Conservation (phyloP, 2,888 invertebrate genomes). For the Aromia moschata region DNA sequence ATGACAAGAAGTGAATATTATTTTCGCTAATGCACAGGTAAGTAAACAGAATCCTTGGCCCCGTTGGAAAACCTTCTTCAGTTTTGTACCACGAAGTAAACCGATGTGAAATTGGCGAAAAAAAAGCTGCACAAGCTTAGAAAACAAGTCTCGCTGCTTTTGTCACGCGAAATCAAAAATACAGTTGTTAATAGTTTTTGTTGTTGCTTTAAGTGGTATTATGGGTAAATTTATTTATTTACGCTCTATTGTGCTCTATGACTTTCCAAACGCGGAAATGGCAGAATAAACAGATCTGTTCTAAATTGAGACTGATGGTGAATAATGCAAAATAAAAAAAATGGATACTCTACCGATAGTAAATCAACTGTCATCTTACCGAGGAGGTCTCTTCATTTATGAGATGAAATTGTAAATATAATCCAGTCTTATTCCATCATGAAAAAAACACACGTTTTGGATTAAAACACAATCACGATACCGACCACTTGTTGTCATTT, state of each 20-base stretch:
- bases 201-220: too few relatives aligned
- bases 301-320: not conserved
- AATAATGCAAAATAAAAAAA: slow-evolving; percentile 22
- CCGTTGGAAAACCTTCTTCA: slow-evolving; percentile 16
- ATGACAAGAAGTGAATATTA: slow-evolving; percentile 40
- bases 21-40: slow-evolving; percentile 21
- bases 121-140: not conserved
- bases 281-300: not conserved
- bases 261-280: slow-evolving; percentile 6
- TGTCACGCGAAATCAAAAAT: too few relatives aligned
- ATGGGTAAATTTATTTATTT: not conserved
- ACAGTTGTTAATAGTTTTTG: too few relatives aligned
- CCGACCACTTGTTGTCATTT: slow-evolving; percentile 49
- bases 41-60: slow-evolving; percentile 23
- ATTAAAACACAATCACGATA: slow-evolving; percentile 33
- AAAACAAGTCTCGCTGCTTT: not conserved
- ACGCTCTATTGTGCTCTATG: not conserved
- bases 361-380: slow-evolving; percentile 52
- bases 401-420: slow-evolving; percentile 36
- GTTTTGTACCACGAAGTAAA: slow-evolving; percentile 2
- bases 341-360: slow-evolving; percentile 38
- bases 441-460: slow-evolving; percentile 26
- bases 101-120: not conserved
- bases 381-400: slow-evolving; percentile 57
- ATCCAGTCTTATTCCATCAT: slow-evolving; percentile 37